Percentiles rank a stretch among this genome's conserved stretches.
Conservation (phyloP, 2,888 invertebrate genomes). For the Sinhomidia bicolor region DNA sequence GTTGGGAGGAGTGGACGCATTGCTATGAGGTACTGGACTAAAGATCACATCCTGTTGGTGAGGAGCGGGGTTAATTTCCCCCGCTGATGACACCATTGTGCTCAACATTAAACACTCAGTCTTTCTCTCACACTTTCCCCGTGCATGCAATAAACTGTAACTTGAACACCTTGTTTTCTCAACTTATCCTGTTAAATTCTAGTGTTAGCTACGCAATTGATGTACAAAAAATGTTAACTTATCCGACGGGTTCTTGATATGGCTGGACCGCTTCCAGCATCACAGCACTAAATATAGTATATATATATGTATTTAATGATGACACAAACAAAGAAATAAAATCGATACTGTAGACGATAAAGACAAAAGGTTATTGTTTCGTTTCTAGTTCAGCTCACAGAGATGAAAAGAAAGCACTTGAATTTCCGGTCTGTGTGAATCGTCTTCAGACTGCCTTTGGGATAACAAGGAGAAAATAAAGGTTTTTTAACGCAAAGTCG, state of each 20-base stretch:
- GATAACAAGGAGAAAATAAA: slow-evolving; percentile 46
- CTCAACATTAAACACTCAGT: slow-evolving; percentile 79
- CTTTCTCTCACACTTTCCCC: slow-evolving; percentile 47
- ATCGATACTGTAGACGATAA: not conserved
- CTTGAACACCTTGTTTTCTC: slow-evolving; percentile 19
- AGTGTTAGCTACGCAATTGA: not conserved
- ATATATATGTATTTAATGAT: slow-evolving; percentile 10
- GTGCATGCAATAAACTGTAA: slow-evolving; percentile 59
- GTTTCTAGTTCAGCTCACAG: not conserved
- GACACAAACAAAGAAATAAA: slow-evolving; percentile 56
- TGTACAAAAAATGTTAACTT: slow-evolving; percentile 23
- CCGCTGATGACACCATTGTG: slow-evolving; percentile 80
- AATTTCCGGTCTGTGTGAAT: slow-evolving; percentile 31
- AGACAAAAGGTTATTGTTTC: slow-evolving; percentile 21
- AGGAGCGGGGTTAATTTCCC: slow-evolving; percentile 79
- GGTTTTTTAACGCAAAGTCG: too few relatives aligned
- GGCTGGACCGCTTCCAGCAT: slow-evolving; percentile 66
- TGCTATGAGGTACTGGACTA: slow-evolving; percentile 79
- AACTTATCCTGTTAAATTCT: not conserved
- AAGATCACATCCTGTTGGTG: slow-evolving; percentile 79
- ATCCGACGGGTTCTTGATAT: slow-evolving; percentile 69
- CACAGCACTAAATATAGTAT: slow-evolving; percentile 55
- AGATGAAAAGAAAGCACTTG: slow-evolving; percentile 34
- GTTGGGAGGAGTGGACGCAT: slow-evolving; percentile 78
- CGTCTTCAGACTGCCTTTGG: slow-evolving; percentile 53